phyloP scores from a whole-genome alignment of 2,888 invertebrate genomes.

The Melangyna quadrimaculata region DNA sequence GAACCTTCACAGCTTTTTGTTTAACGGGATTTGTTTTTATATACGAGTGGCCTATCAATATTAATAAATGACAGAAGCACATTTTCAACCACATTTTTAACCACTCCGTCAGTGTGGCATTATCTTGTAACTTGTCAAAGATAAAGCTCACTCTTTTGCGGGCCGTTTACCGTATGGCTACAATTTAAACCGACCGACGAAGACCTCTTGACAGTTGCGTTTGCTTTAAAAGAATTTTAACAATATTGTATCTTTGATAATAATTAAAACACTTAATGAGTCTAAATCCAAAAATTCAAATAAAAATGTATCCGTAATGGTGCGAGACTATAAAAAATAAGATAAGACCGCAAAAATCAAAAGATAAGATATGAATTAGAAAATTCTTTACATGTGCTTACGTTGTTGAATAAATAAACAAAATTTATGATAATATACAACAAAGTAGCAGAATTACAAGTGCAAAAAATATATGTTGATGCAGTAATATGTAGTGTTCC shows the following conservation, averaged over 20 bases:
- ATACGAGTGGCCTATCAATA: neutral
- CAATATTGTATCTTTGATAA: neutral
- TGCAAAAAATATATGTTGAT: neutral
- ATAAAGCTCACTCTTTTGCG: constrained; percentile 28
- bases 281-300: neutral
- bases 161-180: neutral
- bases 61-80: constrained; percentile 34
- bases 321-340: neutral
- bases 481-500: neutral
- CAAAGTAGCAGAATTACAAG: neutral
- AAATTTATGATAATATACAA: constrained; percentile 16
- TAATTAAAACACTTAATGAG: neutral
- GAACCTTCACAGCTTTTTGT: constrained; percentile 44
- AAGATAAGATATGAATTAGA: constrained; percentile 55
- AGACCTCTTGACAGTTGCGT: neutral
- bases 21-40: constrained; percentile 43
- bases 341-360: constrained; percentile 47
- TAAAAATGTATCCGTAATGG: neutral
- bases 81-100: neutral
- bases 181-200: neutral
- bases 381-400: constrained; percentile 31
- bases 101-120: constrained; percentile 23
- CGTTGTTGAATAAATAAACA: constrained; percentile 23
- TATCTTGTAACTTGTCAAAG: constrained; percentile 51
- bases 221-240: neutral